These are phyloP conservation scores for Euplexia lucipara DNA, from an alignment of 2,888 invertebrate genomes.

Conservation along the genomic window DNA sequence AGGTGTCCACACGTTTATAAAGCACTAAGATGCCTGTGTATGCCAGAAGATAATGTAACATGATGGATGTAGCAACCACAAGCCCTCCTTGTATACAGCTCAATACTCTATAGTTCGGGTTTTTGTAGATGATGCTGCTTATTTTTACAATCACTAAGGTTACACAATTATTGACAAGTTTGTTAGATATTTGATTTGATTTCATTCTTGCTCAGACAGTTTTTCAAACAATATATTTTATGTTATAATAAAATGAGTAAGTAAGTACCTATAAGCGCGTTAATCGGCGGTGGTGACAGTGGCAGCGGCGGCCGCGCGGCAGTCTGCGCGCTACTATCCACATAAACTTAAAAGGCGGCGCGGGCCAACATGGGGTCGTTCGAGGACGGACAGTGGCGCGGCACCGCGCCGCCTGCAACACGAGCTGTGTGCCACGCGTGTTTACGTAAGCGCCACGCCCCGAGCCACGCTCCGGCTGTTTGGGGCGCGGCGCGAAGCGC, in stretches of 20 bases:
- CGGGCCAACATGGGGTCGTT: slow-evolving; percentile 87
- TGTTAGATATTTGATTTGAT: background rate
- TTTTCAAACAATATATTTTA: background rate
- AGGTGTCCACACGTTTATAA: background rate
- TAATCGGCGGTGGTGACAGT: slow-evolving; percentile 82
- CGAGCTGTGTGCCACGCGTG: slow-evolving; percentile 84
- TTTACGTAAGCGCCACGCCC: slow-evolving; percentile 91
- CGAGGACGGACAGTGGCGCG: slow-evolving; percentile 88
- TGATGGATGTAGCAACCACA: background rate
- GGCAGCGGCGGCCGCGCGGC: slow-evolving; percentile 86
- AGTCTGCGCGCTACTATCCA: slow-evolving; percentile 79
- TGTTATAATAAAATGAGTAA: slow-evolving; percentile 55
- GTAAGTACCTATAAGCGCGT: slow-evolving; percentile 88
- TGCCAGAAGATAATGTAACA: slow-evolving; percentile 6
- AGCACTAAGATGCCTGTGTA: background rate
- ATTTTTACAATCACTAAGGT: slow-evolving; percentile 15
- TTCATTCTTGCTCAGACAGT: background rate
- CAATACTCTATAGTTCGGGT: slow-evolving; percentile 6
- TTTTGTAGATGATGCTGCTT: slow-evolving; percentile 12
- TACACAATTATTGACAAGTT: slow-evolving; percentile 7
- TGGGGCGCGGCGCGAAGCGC: slow-evolving; percentile 90
- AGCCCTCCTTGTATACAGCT: slow-evolving; percentile 10
- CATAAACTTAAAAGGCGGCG: slow-evolving; percentile 86
- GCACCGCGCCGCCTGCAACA: slow-evolving; percentile 84
- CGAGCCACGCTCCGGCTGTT: slow-evolving; percentile 89